Evolutionary conservation across 2,888 invertebrate genomes (phyloP).

Genomic region (Nephrotoma appendiculata): DNA sequence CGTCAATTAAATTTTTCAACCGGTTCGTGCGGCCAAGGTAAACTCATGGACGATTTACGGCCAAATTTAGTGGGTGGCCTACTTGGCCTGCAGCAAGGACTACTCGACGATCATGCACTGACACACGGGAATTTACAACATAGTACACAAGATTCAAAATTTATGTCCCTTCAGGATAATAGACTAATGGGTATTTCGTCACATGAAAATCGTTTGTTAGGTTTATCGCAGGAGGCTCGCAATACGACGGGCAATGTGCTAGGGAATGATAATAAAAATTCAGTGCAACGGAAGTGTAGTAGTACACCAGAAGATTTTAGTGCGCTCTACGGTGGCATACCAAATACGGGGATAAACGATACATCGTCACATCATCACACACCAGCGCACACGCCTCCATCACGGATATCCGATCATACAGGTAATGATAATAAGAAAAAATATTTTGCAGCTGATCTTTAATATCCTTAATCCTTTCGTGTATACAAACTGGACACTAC

Average conservation of each 20-base stretch:
- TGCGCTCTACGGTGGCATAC: constrained; percentile 59
- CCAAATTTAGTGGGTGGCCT: constrained; percentile 69
- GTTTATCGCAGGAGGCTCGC: constrained; percentile 19
- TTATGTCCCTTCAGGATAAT: constrained; percentile 35
- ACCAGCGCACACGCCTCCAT: constrained; percentile 57
- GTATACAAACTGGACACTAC: background rate
- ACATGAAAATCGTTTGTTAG: constrained; percentile 31
- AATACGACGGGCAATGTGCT: background rate
- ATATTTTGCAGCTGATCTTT: background rate
- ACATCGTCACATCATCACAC: constrained; percentile 42
- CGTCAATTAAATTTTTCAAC: constrained; percentile 70
- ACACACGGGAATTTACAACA: constrained; percentile 39
- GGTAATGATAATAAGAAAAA: constrained; percentile 1
- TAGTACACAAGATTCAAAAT: constrained; percentile 32
- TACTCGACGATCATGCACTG: constrained; percentile 56
- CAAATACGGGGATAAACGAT: constrained; percentile 33
- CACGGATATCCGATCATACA: constrained; percentile 39
- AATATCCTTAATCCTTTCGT: background rate
- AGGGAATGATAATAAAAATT: constrained; percentile 24
- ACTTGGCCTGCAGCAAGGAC: constrained; percentile 59
- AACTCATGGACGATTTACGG: constrained; percentile 76
- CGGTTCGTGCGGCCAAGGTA: constrained; percentile 56
- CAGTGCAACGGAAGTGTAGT: constrained; percentile 53
- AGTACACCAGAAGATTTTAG: constrained; percentile 82
- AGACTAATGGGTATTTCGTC: constrained; percentile 32